phyloP scores from a whole-genome alignment of 2,113 vertebrate species.

The Xenus cinereus region DNA sequence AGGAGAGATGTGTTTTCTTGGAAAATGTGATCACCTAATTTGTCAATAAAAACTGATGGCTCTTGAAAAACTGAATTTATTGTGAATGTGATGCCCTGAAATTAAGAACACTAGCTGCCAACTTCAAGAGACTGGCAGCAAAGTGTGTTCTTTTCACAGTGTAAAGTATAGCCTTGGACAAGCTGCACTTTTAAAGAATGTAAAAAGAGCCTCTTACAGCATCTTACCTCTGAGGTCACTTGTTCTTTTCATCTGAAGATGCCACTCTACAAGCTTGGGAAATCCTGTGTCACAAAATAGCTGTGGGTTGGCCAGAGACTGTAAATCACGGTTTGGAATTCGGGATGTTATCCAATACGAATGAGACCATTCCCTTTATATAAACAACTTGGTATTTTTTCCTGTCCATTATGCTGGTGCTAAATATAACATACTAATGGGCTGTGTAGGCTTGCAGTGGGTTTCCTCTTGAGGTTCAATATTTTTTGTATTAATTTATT shows the following conservation, averaged over 20 bases:
- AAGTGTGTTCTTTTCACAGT: background rate
- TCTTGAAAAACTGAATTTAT: background rate
- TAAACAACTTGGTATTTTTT: conserved; percentile 47
- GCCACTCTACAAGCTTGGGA: background rate
- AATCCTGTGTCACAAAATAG: conserved; percentile 11
- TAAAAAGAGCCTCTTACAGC: background rate
- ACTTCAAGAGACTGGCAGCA: background rate
- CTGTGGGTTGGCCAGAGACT: background rate
- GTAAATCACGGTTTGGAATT: conserved; percentile 36
- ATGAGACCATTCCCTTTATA: conserved; percentile 41
- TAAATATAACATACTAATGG: conserved; percentile 66
- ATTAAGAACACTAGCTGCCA: background rate
- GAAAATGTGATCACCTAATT: background rate
- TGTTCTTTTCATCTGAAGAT: conserved; percentile 35
- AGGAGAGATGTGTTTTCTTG: background rate
- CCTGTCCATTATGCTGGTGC: conserved; percentile 27
- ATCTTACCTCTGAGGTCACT: conserved; percentile 15
- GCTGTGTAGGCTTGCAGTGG: conserved; percentile 29
- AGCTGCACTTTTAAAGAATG: background rate
- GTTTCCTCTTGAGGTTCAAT: conserved; percentile 48
- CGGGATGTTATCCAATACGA: conserved; percentile 6
- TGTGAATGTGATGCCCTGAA: background rate
- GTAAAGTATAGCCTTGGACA: background rate
- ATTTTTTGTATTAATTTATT: conserved; percentile 65
- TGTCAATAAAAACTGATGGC: background rate